phyloP scores from a whole-genome alignment of 2,113 vertebrate species.

The Cepphus grylle region DNA sequence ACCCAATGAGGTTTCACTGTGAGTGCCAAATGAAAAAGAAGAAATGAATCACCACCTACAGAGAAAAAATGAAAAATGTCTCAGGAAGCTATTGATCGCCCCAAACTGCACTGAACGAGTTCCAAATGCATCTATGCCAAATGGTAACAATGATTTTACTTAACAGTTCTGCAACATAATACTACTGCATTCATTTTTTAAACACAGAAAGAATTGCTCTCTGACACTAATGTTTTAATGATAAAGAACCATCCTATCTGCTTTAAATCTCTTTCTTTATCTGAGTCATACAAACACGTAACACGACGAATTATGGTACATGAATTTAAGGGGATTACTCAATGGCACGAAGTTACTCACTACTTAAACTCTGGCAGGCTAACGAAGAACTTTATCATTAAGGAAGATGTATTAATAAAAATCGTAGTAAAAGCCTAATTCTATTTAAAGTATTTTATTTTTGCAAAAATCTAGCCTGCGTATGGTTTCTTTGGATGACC shows the following conservation, averaged over 20 bases:
- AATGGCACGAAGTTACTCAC: not conserved
- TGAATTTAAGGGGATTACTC: not conserved
- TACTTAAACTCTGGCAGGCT: not conserved
- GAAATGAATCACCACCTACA: not conserved
- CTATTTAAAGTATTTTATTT: not conserved
- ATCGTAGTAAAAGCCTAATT: not conserved
- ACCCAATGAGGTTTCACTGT: not conserved
- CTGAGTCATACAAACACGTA: not conserved
- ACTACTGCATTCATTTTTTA: not conserved
- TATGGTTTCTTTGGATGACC: not conserved
- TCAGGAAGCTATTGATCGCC: not conserved
- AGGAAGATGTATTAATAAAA: not conserved
- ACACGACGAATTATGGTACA: not conserved
- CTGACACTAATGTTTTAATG: not conserved
- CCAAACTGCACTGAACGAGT: not conserved
- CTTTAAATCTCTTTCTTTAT: not conserved
- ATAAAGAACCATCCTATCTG: not conserved
- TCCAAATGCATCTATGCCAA: not conserved
- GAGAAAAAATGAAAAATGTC: not conserved
- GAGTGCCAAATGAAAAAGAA: not conserved
- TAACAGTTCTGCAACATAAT: not conserved
- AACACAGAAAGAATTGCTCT: not conserved
- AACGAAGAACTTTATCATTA: not conserved
- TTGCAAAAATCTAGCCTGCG: not conserved
- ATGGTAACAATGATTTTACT: not conserved